Conservation (phyloP, 2,888 invertebrate genomes). For the Drosophila nigritarsus region DNA sequence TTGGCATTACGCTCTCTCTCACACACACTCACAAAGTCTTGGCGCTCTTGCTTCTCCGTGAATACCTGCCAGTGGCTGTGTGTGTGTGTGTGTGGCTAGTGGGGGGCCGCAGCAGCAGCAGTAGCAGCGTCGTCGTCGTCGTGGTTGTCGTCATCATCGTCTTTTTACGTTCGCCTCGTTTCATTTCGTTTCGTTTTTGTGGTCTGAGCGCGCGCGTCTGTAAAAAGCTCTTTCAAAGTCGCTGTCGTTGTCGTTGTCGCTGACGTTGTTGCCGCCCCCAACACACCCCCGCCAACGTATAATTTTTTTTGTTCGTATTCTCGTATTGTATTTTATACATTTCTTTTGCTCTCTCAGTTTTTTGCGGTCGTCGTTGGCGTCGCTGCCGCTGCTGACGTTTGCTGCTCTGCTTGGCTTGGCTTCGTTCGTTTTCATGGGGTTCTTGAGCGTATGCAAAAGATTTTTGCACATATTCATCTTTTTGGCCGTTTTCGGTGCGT, state of each 20-base stretch:
- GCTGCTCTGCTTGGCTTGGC: constrained; percentile 61
- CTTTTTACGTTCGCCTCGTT: constrained; percentile 68
- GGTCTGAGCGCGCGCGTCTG: constrained; percentile 68
- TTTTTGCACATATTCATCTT: constrained; percentile 85
- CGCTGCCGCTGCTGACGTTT: constrained; percentile 53
- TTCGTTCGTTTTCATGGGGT: constrained; percentile 74
- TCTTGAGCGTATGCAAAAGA: constrained; percentile 85
- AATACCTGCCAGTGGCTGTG: constrained; percentile 26
- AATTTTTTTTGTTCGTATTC: constrained; percentile 14
- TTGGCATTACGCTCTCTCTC: constrained; percentile 50
- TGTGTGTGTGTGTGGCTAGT: constrained; percentile 13
- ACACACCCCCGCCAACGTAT: constrained; percentile 49
- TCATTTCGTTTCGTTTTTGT: constrained; percentile 68
- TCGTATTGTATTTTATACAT: constrained; percentile 39
- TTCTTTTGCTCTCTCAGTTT: constrained; percentile 59
- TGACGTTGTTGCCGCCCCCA: constrained; percentile 54
- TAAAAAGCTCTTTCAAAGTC: constrained; percentile 68
- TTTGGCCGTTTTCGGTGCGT: constrained; percentile 85
- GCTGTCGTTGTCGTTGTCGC: constrained; percentile 36
- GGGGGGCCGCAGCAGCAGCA: constrained; percentile 30
- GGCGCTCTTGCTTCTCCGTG: constrained; percentile 38
- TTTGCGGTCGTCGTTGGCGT: constrained; percentile 41
- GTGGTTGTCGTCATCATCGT: constrained; percentile 52
- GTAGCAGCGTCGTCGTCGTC: constrained; percentile 17
- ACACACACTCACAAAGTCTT: constrained; percentile 32